Evolutionary conservation across 2,113 vertebrate genomes (phyloP).

Genomic region (Cromileptes altivelis): DNA sequence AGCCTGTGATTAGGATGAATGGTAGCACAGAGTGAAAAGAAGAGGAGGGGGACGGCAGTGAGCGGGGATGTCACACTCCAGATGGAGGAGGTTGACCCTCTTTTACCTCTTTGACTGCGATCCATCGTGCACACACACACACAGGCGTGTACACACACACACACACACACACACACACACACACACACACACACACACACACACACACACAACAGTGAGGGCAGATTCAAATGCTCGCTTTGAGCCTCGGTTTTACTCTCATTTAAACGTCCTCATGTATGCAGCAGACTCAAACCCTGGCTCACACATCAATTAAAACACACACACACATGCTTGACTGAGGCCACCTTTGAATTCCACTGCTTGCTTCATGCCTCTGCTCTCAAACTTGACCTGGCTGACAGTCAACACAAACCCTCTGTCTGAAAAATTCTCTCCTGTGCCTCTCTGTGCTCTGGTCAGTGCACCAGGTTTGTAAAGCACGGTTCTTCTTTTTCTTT

Average conservation of each 20-base stretch:
- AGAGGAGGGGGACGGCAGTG: neutral
- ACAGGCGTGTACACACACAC: neutral
- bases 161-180: neutral
- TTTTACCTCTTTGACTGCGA: slow-evolving; percentile 35
- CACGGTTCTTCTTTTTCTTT: neutral
- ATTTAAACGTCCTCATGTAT: neutral
- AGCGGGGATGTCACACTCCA: slow-evolving; percentile 36
- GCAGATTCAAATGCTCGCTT: neutral
- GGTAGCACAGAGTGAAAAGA: neutral
- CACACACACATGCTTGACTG: neutral
- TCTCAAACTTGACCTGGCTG: slow-evolving; percentile 16
- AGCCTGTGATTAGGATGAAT: slow-evolving; percentile 20
- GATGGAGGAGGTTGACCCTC: slow-evolving; percentile 41
- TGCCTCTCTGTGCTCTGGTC: neutral
- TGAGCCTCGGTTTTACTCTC: neutral
- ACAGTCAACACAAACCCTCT: slow-evolving; percentile 5
- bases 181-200: neutral
- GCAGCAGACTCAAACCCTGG: neutral
- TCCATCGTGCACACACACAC: neutral
- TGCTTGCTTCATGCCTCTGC: slow-evolving; percentile 3
- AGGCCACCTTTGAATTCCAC: slow-evolving; percentile 6
- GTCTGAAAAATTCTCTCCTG: neutral
- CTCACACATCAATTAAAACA: neutral
- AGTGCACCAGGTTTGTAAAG: slow-evolving; percentile 1
- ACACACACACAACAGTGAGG: neutral